Percentiles rank a stretch among this genome's conserved stretches.
Conservation (phyloP, 1,140 invertebrate genomes). For the Catajapyx aquilonaris region DNA sequence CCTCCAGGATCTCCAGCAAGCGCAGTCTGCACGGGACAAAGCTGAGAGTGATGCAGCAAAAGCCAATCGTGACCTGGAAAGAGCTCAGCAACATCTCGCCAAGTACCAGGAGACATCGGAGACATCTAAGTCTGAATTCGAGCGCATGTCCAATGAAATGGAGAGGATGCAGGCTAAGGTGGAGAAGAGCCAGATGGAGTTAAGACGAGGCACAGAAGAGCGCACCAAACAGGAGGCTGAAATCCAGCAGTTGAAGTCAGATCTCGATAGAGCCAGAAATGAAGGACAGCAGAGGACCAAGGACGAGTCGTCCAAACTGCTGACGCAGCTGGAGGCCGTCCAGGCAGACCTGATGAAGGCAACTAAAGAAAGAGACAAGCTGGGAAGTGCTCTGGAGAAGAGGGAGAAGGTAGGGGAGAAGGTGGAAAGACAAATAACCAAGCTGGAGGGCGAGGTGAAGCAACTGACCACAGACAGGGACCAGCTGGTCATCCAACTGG, state of each 20-base stretch:
- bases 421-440: conserved; percentile 41
- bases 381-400: conserved; percentile 45
- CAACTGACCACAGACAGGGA: conserved; percentile 65
- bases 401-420: conserved; percentile 55
- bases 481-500: conserved; percentile 65
- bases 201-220: conserved; percentile 11
- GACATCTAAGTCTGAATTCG: conserved; percentile 55
- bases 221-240: conserved; percentile 38
- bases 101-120: conserved; percentile 63
- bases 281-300: conserved; percentile 25
- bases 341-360: conserved; percentile 47
- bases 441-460: conserved; percentile 61
- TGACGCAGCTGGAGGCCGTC: conserved; percentile 25
- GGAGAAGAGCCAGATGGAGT: conserved; percentile 34
- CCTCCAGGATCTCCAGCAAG: conserved; percentile 11
- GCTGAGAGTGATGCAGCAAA: conserved; percentile 65
- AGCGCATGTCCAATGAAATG: conserved; percentile 55
- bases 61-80: conserved; percentile 66
- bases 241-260: conserved; percentile 39
- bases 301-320: conserved; percentile 25
- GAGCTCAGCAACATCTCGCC: conserved; percentile 52
- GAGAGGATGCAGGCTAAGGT: conserved; percentile 52
- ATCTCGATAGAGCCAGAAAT: conserved; percentile 25
- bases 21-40: conserved; percentile 19
- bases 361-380: conserved; percentile 44